Evolutionary conservation across 2,797 vertebrate species (phyloP).

Genomic region (Coracias cyanogaster): DNA sequence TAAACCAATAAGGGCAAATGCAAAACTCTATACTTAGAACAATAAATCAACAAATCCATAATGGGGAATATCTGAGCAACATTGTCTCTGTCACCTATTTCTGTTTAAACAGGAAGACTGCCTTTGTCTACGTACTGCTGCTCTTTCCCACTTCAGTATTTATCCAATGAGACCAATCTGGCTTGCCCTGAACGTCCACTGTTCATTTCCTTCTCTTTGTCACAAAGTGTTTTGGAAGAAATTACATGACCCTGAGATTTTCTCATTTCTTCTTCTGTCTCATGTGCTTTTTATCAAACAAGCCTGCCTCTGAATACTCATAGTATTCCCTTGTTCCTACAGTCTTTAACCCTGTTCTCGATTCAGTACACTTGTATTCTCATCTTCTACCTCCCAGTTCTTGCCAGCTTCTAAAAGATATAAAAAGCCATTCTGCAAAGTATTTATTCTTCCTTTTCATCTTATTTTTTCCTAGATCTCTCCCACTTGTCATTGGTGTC

Average conservation of each 20-base stretch:
- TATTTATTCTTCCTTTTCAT: background rate
- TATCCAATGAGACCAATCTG: background rate
- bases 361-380: background rate
- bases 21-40: background rate
- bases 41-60: background rate
- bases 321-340: background rate
- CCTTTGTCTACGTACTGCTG: background rate
- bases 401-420: background rate
- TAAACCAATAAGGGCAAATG: background rate
- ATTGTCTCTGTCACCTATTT: background rate
- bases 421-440: background rate
- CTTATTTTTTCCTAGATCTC: background rate
- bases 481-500: background rate
- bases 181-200: accelerated
- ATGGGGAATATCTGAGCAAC: background rate
- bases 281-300: background rate
- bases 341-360: background rate
- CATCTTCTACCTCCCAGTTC: background rate
- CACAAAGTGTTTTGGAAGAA: background rate
- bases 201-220: background rate
- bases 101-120: background rate
- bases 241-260: background rate
- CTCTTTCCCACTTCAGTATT: background rate
- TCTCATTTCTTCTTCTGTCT: background rate
- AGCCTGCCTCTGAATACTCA: background rate